A percentile compares a stretch with the other conserved stretches of the same genome.
Conservation (phyloP, 2,888 invertebrate genomes). For the Nymphalis urticae region DNA sequence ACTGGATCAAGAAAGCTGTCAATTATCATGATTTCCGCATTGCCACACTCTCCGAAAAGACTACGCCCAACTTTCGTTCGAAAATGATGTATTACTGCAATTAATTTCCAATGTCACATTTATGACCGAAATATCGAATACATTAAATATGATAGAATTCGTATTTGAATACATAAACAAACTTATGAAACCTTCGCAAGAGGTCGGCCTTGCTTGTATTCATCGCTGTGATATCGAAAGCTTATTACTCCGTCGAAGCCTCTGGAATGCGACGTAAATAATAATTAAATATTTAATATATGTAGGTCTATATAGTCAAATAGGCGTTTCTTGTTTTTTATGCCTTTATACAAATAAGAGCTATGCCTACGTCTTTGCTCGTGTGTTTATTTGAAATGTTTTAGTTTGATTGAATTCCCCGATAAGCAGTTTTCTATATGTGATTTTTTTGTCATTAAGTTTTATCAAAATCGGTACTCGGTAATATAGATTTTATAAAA, state of each 20-base stretch:
- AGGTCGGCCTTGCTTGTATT: conserved; percentile 29
- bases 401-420: too few relatives aligned
- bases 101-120: background rate
- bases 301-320: background rate
- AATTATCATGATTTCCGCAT: too few relatives aligned
- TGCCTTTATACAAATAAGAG: background rate
- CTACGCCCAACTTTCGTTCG: too few relatives aligned
- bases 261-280: conserved; percentile 33
- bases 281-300: conserved; percentile 17
- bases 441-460: background rate
- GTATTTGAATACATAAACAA: conserved; percentile 16
- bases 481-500: too few relatives aligned
- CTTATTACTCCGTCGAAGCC: conserved; percentile 19
- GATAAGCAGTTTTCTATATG: too few relatives aligned
- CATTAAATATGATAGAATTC: conserved; percentile 1
- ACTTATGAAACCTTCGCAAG: conserved; percentile 27
- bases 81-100: background rate
- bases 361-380: too few relatives aligned
- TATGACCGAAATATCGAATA: background rate
- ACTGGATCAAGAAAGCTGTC: too few relatives aligned
- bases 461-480: background rate
- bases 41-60: too few relatives aligned
- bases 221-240: conserved; percentile 27
- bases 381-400: too few relatives aligned
- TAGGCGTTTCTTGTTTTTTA: background rate